Conservation (phyloP, 2,113 vertebrate species). For the Phalacrocorax pelagicus region DNA sequence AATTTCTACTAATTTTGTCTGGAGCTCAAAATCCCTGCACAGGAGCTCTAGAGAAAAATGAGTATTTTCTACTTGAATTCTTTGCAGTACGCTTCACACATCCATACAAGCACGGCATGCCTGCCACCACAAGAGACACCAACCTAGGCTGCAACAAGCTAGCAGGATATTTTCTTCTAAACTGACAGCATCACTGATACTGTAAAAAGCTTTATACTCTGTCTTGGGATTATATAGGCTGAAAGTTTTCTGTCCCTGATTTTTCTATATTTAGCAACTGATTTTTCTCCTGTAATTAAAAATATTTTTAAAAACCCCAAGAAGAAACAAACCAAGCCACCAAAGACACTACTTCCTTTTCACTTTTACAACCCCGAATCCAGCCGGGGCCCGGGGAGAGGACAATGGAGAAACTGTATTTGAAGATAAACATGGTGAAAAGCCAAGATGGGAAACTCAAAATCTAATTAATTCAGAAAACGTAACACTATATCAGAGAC, state of each 20-base stretch:
- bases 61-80: neutral
- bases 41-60: neutral
- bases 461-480: neutral
- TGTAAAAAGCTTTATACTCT: neutral
- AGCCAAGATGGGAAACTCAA: neutral
- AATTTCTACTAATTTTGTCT: neutral
- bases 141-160: neutral
- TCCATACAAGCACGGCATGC: rapidly evolving
- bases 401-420: neutral
- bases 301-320: neutral
- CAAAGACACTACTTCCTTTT: neutral
- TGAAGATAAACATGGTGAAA: neutral
- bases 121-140: neutral
- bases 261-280: neutral
- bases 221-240: neutral
- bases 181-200: neutral
- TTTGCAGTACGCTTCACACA: neutral
- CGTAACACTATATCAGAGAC: neutral
- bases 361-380: neutral
- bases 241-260: neutral
- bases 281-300: neutral
- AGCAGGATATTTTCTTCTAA: neutral
- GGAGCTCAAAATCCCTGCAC: neutral
- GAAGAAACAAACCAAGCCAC: neutral
- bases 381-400: neutral